A percentile compares a stretch with the other conserved stretches of the same genome.
Conservation (phyloP, 2,797 vertebrate species). For the Tarsius wallacei region DNA sequence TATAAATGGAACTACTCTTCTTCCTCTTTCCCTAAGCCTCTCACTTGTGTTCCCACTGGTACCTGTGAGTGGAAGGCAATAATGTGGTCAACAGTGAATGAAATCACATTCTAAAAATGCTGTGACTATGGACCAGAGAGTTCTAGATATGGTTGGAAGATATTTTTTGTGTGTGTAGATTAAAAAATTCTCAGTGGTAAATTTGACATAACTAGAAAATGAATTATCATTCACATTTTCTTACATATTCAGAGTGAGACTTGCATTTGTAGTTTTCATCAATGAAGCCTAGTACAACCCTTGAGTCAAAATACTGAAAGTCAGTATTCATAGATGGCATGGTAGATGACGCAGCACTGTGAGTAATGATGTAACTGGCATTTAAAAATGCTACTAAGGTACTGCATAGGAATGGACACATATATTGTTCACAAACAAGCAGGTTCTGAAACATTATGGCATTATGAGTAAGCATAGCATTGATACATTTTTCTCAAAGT, state of each 20-base stretch:
- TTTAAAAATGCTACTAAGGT: neutral
- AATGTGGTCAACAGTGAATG: neutral
- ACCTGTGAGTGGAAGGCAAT: neutral
- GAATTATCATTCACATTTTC: neutral
- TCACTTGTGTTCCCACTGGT: neutral
- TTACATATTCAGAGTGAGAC: neutral
- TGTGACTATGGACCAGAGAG: neutral
- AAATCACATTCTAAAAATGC: neutral
- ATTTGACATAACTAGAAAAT: neutral
- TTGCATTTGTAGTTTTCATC: slow-evolving; percentile 15
- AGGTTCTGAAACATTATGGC: neutral
- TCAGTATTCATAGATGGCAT: neutral
- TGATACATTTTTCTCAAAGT: neutral
- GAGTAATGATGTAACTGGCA: neutral
- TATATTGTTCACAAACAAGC: slow-evolving; percentile 17
- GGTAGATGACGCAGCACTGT: neutral
- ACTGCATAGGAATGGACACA: neutral
- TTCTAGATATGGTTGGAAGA: neutral
- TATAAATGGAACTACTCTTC: neutral
- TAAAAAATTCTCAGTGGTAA: neutral
- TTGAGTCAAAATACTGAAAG: slow-evolving; percentile 6
- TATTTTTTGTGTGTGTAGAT: neutral
- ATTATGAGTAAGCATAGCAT: neutral
- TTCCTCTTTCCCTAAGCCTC: neutral
- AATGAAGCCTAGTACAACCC: neutral